phyloP scores from a whole-genome alignment of 2,113 vertebrate species.

The Microcebus murinus region DNA sequence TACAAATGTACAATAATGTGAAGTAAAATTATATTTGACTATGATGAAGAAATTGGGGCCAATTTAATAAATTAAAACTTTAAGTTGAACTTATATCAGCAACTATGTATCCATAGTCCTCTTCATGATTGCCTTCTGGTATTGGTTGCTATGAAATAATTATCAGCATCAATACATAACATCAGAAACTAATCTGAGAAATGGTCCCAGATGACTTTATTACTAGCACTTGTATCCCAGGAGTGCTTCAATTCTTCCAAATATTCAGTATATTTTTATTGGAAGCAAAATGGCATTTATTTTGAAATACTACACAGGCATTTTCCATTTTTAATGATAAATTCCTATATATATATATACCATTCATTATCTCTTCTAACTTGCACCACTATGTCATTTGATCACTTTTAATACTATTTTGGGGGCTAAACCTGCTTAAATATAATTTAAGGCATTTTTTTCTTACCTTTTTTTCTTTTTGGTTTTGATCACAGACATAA shows the following conservation, averaged over 20 bases:
- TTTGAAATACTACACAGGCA: conserved; percentile 70
- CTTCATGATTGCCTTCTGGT: conserved; percentile 53
- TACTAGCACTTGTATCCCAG: conserved; percentile 65
- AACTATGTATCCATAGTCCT: conserved; percentile 63
- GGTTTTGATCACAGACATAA: background rate
- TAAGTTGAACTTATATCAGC: conserved; percentile 41
- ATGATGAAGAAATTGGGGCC: conserved; percentile 55
- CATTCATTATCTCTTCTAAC: conserved; percentile 75
- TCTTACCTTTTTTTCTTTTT: background rate
- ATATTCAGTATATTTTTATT: conserved; percentile 78
- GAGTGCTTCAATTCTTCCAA: conserved; percentile 63
- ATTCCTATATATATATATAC: conserved; percentile 70
- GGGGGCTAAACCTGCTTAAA: background rate
- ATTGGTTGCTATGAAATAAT: conserved; percentile 44
- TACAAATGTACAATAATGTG: background rate
- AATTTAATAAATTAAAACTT: background rate
- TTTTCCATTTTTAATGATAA: conserved; percentile 77
- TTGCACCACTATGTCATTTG: conserved; percentile 54
- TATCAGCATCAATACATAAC: conserved; percentile 51
- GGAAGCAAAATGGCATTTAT: conserved; percentile 68
- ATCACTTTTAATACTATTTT: conserved; percentile 41
- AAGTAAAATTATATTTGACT: conserved; percentile 54
- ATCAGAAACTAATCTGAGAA: conserved; percentile 80
- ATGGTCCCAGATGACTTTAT: conserved; percentile 68
- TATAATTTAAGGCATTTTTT: background rate